Conservation (phyloP, 2,888 invertebrate genomes). For the Agrochola lychnidis region DNA sequence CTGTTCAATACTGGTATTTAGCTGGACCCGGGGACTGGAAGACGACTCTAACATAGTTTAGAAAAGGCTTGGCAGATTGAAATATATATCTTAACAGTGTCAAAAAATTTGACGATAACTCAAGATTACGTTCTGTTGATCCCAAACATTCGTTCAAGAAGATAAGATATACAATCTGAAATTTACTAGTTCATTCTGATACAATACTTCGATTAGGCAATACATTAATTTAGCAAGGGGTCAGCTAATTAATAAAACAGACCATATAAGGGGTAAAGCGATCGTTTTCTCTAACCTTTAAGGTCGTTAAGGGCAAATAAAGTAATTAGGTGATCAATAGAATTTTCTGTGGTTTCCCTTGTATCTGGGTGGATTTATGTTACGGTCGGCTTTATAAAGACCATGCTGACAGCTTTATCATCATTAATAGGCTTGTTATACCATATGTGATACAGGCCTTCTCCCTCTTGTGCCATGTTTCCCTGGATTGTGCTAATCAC, state of each 20-base stretch:
- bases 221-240: slow-evolving; percentile 2
- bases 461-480: not conserved
- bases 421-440: not conserved
- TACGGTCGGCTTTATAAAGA: not conserved
- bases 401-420: not conserved
- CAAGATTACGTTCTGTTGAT: not conserved
- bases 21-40: not conserved
- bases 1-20: not conserved
- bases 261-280: slow-evolving; percentile 20
- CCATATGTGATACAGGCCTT: not conserved
- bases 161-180: not conserved
- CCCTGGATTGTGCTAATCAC: not conserved
- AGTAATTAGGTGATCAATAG: slow-evolving; percentile 30
- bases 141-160: not conserved
- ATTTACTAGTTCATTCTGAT: not conserved
- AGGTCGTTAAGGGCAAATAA: slow-evolving; percentile 12
- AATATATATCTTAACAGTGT: not conserved
- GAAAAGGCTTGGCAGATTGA: not conserved
- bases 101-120: not conserved
- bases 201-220: not conserved
- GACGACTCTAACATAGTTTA: not conserved
- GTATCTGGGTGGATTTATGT: not conserved
- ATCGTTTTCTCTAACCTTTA: slow-evolving; percentile 29
- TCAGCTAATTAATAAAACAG: slow-evolving; percentile 23
- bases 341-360: not conserved